Conservation (phyloP, 2,113 vertebrate genomes). For the Xerus inauris region DNA sequence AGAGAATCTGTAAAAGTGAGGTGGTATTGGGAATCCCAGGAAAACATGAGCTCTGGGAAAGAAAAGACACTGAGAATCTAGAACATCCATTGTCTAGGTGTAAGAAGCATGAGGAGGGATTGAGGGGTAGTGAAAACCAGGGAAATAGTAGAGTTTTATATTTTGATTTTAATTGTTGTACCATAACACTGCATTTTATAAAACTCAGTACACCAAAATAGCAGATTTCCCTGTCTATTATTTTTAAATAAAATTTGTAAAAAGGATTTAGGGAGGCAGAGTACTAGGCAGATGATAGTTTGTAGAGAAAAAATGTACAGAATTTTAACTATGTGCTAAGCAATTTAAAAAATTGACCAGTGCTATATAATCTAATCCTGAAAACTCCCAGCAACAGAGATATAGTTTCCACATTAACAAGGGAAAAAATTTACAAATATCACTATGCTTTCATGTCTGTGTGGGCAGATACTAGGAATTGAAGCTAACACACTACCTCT, state of each 20-base stretch:
- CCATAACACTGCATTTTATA: neutral
- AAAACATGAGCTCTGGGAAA: neutral
- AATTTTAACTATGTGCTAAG: neutral
- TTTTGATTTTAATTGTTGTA: neutral
- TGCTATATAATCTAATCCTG: neutral
- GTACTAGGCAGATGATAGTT: neutral
- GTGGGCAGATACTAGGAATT: too few relatives aligned
- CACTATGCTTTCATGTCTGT: neutral
- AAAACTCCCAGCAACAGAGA: neutral
- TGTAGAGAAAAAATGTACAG: neutral
- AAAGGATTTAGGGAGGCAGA: neutral
- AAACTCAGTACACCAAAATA: neutral
- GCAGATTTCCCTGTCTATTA: neutral
- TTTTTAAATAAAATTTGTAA: neutral
- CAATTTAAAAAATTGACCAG: neutral
- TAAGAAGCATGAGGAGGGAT: neutral
- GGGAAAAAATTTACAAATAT: neutral
- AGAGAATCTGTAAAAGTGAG: neutral
- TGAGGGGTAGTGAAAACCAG: too few relatives aligned
- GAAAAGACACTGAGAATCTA: neutral
- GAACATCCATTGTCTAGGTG: neutral
- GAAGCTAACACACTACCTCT: too few relatives aligned
- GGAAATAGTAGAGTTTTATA: rapidly evolving
- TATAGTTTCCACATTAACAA: neutral
- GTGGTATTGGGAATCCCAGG: neutral